Percentiles rank a stretch among this genome's conserved stretches.
Conservation (phyloP, 2,888 invertebrate genomes). For the Chymomyza procnemis region DNA sequence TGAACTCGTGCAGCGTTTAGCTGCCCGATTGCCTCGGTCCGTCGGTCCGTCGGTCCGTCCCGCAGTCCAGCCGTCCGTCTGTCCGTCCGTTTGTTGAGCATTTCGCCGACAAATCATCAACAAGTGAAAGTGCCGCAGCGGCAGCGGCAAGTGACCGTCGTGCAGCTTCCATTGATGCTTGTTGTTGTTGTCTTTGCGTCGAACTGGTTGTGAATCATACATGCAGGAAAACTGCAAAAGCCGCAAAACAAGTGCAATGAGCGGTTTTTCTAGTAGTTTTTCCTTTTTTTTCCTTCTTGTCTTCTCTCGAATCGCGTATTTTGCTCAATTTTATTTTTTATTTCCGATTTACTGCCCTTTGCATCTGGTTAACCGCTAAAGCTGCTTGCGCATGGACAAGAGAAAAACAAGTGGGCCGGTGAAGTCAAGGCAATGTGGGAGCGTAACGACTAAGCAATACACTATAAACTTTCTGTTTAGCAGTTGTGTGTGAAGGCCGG, state of each 20-base stretch:
- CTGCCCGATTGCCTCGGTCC: background rate
- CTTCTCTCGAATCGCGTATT: too few species aligned
- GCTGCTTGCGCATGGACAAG: background rate
- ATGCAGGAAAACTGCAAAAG: conserved; percentile 34
- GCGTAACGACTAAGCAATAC: too few species aligned
- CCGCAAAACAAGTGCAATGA: background rate
- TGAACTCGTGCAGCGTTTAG: conserved; percentile 1
- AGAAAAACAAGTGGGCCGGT: background rate
- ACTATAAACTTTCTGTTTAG: too few species aligned
- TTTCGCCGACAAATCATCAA: conserved; percentile 5
- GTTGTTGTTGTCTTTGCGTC: conserved; percentile 2
- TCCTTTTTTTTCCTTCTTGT: background rate
- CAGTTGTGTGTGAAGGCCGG: too few species aligned
- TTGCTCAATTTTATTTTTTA: too few species aligned
- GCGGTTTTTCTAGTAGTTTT: background rate
- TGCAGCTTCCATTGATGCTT: background rate
- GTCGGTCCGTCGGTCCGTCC: background rate
- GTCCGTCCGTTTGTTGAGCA: background rate
- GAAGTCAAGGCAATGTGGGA: too few species aligned
- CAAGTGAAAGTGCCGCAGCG: conserved; percentile 40
- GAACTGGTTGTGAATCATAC: conserved; percentile 13
- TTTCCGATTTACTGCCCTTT: background rate
- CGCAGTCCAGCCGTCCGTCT: background rate
- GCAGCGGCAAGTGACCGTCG: background rate
- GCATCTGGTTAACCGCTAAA: background rate